Conservation (phyloP, 2,888 invertebrate species). For the Nephrotoma appendiculata region DNA sequence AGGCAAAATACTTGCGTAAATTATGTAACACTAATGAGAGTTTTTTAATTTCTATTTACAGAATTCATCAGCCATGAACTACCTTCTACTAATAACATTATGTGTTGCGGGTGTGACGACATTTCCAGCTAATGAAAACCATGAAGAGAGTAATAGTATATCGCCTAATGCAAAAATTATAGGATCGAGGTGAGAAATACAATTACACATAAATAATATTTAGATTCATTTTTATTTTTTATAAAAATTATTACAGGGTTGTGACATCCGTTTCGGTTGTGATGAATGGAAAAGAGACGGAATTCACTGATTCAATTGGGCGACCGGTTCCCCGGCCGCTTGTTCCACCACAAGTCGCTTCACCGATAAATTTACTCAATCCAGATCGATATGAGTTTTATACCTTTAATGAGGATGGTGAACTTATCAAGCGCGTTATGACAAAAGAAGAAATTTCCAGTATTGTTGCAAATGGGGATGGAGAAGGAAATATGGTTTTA, state of each 20-base stretch:
- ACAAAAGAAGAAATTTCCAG: conserved; percentile 72
- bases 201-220: not conserved
- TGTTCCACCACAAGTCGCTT: conserved; percentile 49
- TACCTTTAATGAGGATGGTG: conserved; percentile 71
- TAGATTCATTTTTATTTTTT: not conserved
- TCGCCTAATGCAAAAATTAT: not conserved
- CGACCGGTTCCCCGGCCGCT: conserved; percentile 50
- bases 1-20: not conserved
- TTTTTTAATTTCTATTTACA: not conserved
- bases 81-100: not conserved
- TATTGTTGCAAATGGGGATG: conserved; percentile 69
- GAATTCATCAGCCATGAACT: not conserved
- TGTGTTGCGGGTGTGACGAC: not conserved
- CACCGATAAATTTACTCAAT: conserved; percentile 62
- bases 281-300: conserved; percentile 42
- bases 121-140: not conserved
- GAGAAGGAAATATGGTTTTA: conserved; percentile 38
- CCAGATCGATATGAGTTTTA: conserved; percentile 80
- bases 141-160: not conserved
- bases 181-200: not conserved
- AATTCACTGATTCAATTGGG: conserved; percentile 53
- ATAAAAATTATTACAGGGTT: conserved; percentile 34
- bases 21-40: not conserved
- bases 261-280: conserved; percentile 50
- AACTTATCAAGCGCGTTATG: conserved; percentile 69